Base-by-base conservation (phyloP, 2,888 invertebrate species). In the Andrena flavipes region DNA sequence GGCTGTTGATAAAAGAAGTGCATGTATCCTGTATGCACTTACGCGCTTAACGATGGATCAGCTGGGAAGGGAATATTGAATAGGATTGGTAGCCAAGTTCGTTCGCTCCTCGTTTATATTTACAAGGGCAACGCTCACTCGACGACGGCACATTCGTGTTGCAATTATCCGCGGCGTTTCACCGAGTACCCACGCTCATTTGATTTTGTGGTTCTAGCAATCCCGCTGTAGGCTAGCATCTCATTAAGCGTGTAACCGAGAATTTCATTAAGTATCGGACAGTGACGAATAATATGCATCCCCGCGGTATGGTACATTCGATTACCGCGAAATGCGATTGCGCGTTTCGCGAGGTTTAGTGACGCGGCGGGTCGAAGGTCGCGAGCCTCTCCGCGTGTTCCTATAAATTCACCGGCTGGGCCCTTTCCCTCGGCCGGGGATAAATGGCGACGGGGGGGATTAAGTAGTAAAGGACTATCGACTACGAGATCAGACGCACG, bases 391-490 rank as follows among this genome's bases (percentile, higher is more conserved):
- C 59, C 73, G 33, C 78, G 80, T 64, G 83, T 84, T 80, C 76
- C 60, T 59, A 70, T 76, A 75, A 86, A 78, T 84, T 85, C 72
- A 78, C 72, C 35, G 51, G 20, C 59, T 72, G 59, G 6, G 68
- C 48, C 67, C 63, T 33, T 76, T 33, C 42, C 20, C 51, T n/a
- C 23, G 29, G 30, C 13, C 16, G 13, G 51, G 51, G 42, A 30
- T 82, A 64, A 65, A 72, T 29, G 69, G 42, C 62, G 76, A 64
- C 54, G 56, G 48, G 23, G 23, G 64, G 49, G 84, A 77, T 85
- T 73, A 86, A 86, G 76, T 76, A 68, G 75, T 86, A 86, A 72
- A 68, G 73, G 76, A 69, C 67, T 73, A 82, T 75, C 72, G 68
- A 30, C 48, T 42, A 59, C 68, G 76, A 81, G 65, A 81, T 82